Conservation (phyloP, 2,113 vertebrate species). For the Oplegnathus fasciatus region DNA sequence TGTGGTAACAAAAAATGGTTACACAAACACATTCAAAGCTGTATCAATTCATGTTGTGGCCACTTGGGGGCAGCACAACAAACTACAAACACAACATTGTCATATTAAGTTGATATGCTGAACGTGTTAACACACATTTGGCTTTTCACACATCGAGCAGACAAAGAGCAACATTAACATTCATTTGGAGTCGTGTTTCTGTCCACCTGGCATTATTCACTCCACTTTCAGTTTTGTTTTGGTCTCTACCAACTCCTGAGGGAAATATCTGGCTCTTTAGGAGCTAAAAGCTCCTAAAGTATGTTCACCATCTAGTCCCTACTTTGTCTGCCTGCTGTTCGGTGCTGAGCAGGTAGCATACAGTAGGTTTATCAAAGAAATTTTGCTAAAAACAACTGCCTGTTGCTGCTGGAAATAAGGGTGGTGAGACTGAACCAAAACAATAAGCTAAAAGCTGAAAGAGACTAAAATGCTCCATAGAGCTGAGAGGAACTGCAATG, state of each 20-base stretch:
- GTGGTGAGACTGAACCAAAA: background rate
- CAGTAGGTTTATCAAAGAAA: background rate
- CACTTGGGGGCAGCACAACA: conserved; percentile 10
- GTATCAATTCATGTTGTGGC: background rate
- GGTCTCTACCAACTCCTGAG: no score
- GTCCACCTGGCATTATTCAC: no score
- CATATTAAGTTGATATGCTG: background rate
- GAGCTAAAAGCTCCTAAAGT: background rate
- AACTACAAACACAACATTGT: background rate
- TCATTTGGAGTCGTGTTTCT: no score
- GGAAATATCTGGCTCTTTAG: no score
- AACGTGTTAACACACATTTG: background rate
- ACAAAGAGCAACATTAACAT: background rate
- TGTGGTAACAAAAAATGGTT: background rate
- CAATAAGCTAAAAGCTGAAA: background rate
- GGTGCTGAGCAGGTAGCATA: background rate
- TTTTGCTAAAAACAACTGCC: background rate
- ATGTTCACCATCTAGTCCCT: background rate
- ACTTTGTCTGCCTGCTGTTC: background rate
- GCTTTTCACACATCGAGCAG: background rate
- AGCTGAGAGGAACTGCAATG: background rate
- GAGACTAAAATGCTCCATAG: background rate
- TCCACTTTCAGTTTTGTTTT: no score
- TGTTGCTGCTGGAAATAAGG: background rate
- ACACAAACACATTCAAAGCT: background rate